Base-by-base conservation (phyloP, 1,140 invertebrate species). In the Latrodectus geometricus region DNA sequence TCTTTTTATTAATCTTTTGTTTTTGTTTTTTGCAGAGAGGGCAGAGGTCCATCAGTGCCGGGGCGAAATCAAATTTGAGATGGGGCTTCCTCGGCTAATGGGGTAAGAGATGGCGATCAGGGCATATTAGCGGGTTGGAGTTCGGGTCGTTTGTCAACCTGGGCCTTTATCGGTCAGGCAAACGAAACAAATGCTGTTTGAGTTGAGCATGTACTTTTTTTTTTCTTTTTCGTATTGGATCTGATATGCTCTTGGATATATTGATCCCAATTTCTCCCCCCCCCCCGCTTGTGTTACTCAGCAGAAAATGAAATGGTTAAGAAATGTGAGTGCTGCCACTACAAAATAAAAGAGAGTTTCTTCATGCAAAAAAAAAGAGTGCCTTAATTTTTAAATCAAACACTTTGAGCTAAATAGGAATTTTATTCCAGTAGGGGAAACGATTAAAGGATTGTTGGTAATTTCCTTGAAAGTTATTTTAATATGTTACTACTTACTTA, bases 51-150 rank as follows among this genome's bases (percentile, higher is more conserved):
- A 83, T 83, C 80, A 83, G 80, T 14, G 70, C 52, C 17, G 17
- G 52, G 80, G 54, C 80, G 50, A 83, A 83, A 83, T 83, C 80
- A 83, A 83, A 83, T 83, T 83, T 83, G 80, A 83, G 80, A 61
- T 83, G 20, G 69, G 80, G 80, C 80, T 83, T 83, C 69, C 80
- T 83, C 49, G 70, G 72, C 80, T 83, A 83, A 83, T 83, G 80
- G 80, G 80, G 70, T 83, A 83, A 83, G 80, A 83, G 80, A 83
- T 83, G 80, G 72, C 80, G 80, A 83, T 83, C 80, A 83, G 80
- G 54, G 70, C 80, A 83, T 83, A 83, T 83, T 83, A 83, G 80
- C 80, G 80, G 80, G 70, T 83, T 80, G 66, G 48, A 80, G 66
- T 80, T 80, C 23, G 78, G 80, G 80, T 83, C 80, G 80, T 83